phyloP scores from a whole-genome alignment of 2,888 invertebrate genomes.

The Toxonevra muliebris region DNA sequence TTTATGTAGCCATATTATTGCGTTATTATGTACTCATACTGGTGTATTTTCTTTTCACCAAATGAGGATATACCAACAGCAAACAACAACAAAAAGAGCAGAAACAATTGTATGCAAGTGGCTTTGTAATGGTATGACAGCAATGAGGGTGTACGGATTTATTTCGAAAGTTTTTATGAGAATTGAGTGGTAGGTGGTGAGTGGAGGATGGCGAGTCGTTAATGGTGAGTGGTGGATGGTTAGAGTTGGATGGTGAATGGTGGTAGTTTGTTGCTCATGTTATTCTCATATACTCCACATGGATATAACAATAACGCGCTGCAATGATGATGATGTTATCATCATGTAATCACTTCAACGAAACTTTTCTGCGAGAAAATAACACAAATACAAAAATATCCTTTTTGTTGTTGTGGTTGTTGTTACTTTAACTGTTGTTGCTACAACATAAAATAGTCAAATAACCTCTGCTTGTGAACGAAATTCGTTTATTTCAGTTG shows the following conservation, averaged over 20 bases:
- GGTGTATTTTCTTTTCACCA: too few species aligned
- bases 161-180: background rate
- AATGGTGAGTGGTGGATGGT: slow-evolving; percentile 1
- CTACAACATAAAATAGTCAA: slow-evolving; percentile 10
- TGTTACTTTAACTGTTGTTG: background rate
- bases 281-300: too few species aligned
- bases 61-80: too few species aligned
- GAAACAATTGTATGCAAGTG: background rate
- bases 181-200: background rate
- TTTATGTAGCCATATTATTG: slow-evolving; percentile 30
- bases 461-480: slow-evolving; percentile 24
- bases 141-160: background rate
- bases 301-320: background rate
- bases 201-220: background rate
- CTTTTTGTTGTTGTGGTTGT: slow-evolving; percentile 11
- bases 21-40: slow-evolving; percentile 17
- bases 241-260: background rate
- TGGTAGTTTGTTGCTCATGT: background rate
- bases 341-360: slow-evolving; percentile 6
- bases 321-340: slow-evolving; percentile 26
- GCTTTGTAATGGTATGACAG: too few species aligned
- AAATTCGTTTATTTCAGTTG: slow-evolving; percentile 27
- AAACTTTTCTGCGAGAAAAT: background rate
- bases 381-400: background rate
- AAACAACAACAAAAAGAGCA: slow-evolving; percentile 16